Evolutionary conservation across 2,113 vertebrate genomes (phyloP).

Genomic region (Climacteris rufus): DNA sequence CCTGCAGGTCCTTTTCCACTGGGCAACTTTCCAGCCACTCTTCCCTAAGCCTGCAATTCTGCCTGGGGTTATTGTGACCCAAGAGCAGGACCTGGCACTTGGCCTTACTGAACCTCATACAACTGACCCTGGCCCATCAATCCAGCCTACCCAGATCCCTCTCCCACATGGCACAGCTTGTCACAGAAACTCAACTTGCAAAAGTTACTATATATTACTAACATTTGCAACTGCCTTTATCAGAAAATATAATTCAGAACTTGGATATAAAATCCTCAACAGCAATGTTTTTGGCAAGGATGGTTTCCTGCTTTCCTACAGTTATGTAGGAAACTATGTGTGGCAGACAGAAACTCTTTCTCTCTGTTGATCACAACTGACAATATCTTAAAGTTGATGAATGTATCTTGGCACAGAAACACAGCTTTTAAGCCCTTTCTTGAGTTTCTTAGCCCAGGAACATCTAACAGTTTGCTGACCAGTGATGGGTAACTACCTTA

Average conservation of each 20-base stretch:
- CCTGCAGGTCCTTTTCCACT: fast-evolving
- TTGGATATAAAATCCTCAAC: not conserved
- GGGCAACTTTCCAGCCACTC: not conserved
- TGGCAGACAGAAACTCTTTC: not conserved
- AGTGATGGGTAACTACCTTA: not conserved
- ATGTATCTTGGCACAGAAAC: not conserved
- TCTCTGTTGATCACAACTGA: not conserved
- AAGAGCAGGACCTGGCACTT: not conserved
- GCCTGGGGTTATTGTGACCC: too few relatives aligned
- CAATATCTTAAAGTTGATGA: not conserved
- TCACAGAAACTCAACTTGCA: not conserved
- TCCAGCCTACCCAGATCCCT: not conserved
- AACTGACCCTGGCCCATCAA: too few relatives aligned
- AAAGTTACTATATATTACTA: not conserved
- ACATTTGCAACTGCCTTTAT: not conserved
- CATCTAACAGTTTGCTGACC: not conserved
- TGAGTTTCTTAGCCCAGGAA: not conserved
- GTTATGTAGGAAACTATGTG: not conserved
- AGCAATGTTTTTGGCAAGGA: not conserved
- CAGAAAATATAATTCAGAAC: not conserved
- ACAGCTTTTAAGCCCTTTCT: not conserved
- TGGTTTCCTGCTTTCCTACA: fast-evolving
- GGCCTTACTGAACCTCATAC: not conserved
- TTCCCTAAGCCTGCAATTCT: too few relatives aligned
- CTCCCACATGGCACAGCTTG: not conserved